These are phyloP conservation scores for Dendroctonus ponderosae DNA, from an alignment of 1,140 invertebrate species.

Conservation along the genomic window DNA sequence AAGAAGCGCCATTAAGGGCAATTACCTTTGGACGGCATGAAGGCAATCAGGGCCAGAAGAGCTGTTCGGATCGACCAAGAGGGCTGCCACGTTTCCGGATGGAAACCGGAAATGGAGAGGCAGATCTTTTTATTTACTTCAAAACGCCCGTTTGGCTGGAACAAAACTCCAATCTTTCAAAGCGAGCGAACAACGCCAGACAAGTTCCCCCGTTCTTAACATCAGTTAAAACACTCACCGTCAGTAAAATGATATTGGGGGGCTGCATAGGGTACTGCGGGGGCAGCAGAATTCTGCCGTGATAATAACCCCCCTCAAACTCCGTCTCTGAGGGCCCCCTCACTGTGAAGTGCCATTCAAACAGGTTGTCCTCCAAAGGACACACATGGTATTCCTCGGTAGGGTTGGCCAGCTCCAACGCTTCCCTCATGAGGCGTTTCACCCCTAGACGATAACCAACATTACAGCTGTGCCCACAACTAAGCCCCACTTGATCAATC, in stretches of 20 bases:
- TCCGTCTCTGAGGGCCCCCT: conserved; percentile 83
- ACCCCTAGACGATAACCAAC: conserved; percentile 66
- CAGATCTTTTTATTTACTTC: conserved; percentile 95
- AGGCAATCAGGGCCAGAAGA: conserved; percentile 86
- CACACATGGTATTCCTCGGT: conserved; percentile 89
- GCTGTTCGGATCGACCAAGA: conserved; percentile 96
- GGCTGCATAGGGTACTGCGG: conserved; percentile 98
- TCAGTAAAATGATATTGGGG: conserved; percentile 91
- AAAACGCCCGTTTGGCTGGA: conserved; percentile 90
- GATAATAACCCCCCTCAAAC: conserved; percentile 88
- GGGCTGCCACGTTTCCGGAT: conserved; percentile 96
- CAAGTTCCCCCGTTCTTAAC: background rate
- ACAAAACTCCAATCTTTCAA: conserved; percentile 43
- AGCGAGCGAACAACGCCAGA: too few species aligned
- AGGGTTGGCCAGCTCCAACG: conserved; percentile 77
- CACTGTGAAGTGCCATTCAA: conserved; percentile 98
- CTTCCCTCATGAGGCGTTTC: conserved; percentile 91
- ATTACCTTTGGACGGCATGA: conserved; percentile 77
- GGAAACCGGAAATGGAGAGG: conserved; percentile 94
- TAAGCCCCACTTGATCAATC: background rate
- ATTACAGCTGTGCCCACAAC: background rate
- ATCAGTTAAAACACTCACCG: conserved; percentile 58
- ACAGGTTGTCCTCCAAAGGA: conserved; percentile 92
- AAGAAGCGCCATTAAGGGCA: background rate
- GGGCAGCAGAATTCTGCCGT: conserved; percentile 86